Evolutionary conservation across 2,888 invertebrate genomes (phyloP), one percentile per base, ranked within the genome.

Genomic region (Ophonus ardosiacus): DNA sequence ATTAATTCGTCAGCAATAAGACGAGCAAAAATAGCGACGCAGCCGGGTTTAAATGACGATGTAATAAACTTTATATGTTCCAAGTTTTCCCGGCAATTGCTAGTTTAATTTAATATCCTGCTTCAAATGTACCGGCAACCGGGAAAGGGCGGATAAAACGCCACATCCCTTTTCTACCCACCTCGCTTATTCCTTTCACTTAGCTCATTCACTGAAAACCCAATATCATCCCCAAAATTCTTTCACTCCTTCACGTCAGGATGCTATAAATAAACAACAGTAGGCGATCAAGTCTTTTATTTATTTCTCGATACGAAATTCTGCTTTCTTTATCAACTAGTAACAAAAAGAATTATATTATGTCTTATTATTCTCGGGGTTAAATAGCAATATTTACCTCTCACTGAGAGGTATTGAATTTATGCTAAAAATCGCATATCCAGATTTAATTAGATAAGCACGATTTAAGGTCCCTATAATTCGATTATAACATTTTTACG

Each of bases 71-170:
- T 88, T 88, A 87, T 87, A 87, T 87, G 87, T 85, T 85, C 85
- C 84, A 86, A 87, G 87, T 88, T 88, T 88, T 87, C 87, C 87
- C 87, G 87, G 88, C 88, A 88, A 88, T 88, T 89, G 88, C 88
- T 87, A 88, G 87, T 88, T 88, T 88, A 89, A 89, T 89, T 89
- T 89, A 89, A 89, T 89, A 89, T 89, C 88, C 87, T 86, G 87
- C 87, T 87, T 87, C 87, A 88, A 56, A 40, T 71, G 68, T 71
- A 71, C 68, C 71, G 6, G 71, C n/a, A 71, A 43, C 71, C 43
- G 13, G 56, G 76, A 18, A 51, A 76, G 40, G 68, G 71, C 10
- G 43, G 43, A 43, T 43, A 43, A 43, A 74, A 74, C 8, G 71
- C 40, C 40, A 43, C 43, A 17, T 74, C 71, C 71, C 71, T 74